phyloP scores from a whole-genome alignment of 2,797 vertebrate genomes.

The Iguana delicatissima region DNA sequence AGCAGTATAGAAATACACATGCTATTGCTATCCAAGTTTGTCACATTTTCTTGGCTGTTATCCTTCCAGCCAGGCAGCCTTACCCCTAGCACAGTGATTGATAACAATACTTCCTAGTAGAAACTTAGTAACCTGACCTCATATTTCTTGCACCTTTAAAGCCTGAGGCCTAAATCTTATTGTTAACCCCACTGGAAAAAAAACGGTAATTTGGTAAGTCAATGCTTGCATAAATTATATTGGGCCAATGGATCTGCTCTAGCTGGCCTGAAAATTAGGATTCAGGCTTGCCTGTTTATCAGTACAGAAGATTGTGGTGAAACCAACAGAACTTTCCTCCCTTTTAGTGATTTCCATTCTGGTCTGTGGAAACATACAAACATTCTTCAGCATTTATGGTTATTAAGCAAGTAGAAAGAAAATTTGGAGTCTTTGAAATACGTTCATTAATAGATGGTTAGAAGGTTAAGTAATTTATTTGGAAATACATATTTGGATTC shows the following conservation, averaged over 20 bases:
- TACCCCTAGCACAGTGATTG: neutral
- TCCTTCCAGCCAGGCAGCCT: neutral
- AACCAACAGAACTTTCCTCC: neutral
- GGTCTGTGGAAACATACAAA: neutral
- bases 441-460: no score
- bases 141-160: neutral
- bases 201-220: no score
- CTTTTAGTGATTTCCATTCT: no score
- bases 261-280: no score
- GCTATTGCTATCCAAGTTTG: neutral
- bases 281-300: neutral
- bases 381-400: neutral
- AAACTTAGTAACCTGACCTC: neutral
- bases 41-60: neutral
- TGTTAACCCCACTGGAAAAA: no score
- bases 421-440: neutral
- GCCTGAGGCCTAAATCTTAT: neutral
- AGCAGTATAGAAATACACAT: no score
- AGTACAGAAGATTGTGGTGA: neutral
- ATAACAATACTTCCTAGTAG: neutral
- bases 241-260: no score
- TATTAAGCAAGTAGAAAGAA: neutral
- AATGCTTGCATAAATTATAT: no score
- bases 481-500: neutral
- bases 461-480: neutral